Percentiles rank a stretch among this genome's conserved stretches.
These are phyloP conservation scores for Chloromyia formosa DNA, from an alignment of 2,888 invertebrate species.

Conservation along the genomic window DNA sequence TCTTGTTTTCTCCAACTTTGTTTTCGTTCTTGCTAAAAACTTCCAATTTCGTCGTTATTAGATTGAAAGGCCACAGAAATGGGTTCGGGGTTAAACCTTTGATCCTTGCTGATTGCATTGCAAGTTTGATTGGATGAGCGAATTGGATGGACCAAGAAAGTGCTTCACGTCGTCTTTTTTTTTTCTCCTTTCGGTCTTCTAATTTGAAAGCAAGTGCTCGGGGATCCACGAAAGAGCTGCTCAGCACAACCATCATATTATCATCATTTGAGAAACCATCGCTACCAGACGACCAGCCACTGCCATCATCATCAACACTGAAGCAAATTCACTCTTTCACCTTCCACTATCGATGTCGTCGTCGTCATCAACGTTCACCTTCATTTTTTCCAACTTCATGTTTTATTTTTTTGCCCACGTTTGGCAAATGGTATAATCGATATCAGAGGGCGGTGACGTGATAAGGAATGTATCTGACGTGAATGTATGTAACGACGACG, in stretches of 20 bases:
- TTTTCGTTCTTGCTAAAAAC: conserved; percentile 35
- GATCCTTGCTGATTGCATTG: conserved; percentile 38
- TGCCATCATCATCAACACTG: neutral
- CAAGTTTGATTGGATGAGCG: conserved; percentile 41
- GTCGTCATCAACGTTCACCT: conserved; percentile 25
- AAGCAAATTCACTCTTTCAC: no score
- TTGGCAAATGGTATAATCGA: conserved; percentile 38
- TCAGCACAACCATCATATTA: conserved; percentile 3
- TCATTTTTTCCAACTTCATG: neutral
- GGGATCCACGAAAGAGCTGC: neutral
- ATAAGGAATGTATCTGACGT: conserved; percentile 30
- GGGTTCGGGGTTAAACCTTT: conserved; percentile 40
- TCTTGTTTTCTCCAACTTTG: no score
- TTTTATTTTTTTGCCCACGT: conserved; percentile 6
- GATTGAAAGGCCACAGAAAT: conserved; percentile 30
- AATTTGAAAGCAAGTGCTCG: conserved; percentile 18
- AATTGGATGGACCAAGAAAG: conserved; percentile 3
- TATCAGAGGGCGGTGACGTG: conserved; percentile 41
- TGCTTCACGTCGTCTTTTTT: neutral
- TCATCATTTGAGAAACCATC: neutral
- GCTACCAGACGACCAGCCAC: neutral
- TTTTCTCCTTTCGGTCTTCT: neutral
- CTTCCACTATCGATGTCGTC: neutral
- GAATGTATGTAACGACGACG: no score
- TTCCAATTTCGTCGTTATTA: conserved; percentile 41